These are phyloP conservation scores for Mythimna lalbum DNA, from an alignment of 2,888 invertebrate genomes.

Conservation along the genomic window DNA sequence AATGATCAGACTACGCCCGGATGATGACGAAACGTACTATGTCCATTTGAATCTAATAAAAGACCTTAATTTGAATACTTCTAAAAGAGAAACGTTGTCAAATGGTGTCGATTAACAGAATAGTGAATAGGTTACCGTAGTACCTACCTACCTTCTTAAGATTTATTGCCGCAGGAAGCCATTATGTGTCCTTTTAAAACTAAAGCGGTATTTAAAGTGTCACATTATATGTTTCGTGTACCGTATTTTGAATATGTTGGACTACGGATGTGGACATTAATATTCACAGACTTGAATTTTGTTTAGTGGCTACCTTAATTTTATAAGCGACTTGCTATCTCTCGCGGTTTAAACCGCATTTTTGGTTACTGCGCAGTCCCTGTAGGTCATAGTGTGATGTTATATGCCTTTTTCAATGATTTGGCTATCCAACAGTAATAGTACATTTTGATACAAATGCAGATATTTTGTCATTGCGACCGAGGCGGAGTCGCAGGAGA, in stretches of 20 bases:
- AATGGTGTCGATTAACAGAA: slow-evolving; percentile 57
- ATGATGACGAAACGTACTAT: neutral
- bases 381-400: too few species aligned
- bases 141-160: slow-evolving; percentile 33
- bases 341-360: too few species aligned
- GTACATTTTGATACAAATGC: neutral
- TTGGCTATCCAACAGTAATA: too few species aligned
- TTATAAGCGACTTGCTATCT: neutral
- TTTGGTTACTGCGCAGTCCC: too few species aligned
- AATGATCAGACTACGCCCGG: too few species aligned
- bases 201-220: slow-evolving; percentile 40
- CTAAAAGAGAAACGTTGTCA: slow-evolving; percentile 20
- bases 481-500: too few species aligned
- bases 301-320: slow-evolving; percentile 26
- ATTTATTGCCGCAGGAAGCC: slow-evolving; percentile 51
- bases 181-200: slow-evolving; percentile 55
- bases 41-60: slow-evolving; percentile 2
- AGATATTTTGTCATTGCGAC: too few species aligned
- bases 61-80: neutral
- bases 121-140: slow-evolving; percentile 11
- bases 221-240: slow-evolving; percentile 38
- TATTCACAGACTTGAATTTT: slow-evolving; percentile 35
- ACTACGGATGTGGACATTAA: slow-evolving; percentile 43
- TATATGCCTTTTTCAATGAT: too few species aligned
- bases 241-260: slow-evolving; percentile 49